A percentile compares a stretch with the other conserved stretches of the same genome.
Conservation (phyloP, 2,888 invertebrate species). For the Thalpophila matura region DNA sequence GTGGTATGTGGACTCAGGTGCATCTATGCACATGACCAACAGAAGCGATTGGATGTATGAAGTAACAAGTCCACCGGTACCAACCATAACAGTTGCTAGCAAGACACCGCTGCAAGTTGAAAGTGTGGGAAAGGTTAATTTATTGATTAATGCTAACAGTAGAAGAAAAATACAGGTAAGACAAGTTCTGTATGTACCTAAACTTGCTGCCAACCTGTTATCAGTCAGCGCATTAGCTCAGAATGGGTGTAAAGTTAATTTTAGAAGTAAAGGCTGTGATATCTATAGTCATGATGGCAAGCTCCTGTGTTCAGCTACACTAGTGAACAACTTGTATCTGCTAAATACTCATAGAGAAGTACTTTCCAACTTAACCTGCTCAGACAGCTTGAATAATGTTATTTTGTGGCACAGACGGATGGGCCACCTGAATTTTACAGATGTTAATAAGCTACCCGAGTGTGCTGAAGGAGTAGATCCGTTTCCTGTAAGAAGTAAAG, state of each 20-base stretch:
- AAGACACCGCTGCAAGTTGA: conserved; percentile 15
- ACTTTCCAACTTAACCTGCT: background rate
- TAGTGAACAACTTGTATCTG: background rate
- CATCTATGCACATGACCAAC: background rate
- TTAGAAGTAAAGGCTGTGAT: too few species aligned
- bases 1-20: conserved; percentile 1
- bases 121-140: conserved; percentile 7
- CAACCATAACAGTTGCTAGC: background rate
- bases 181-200: conserved; percentile 18
- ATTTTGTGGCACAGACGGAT: conserved; percentile 18
- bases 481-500: background rate
- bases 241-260: conserved; percentile 1
- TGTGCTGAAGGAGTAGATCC: background rate
- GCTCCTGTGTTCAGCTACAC: background rate
- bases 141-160: conserved; percentile 16
- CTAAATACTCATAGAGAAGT: background rate
- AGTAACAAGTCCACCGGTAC: background rate
- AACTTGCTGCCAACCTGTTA: background rate
- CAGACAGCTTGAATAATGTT: conserved; percentile 1
- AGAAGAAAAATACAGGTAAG: conserved; percentile 46
- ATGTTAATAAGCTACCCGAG: conserved; percentile 7
- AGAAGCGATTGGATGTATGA: conserved; percentile 38
- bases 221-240: background rate
- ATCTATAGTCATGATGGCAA: background rate
- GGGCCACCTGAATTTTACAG: conserved; percentile 17